Percentiles rank a stretch among this genome's conserved stretches.
These are phyloP conservation scores for Campylomormyrus tamandua DNA, from an alignment of 2,113 vertebrate genomes.

Conservation along the genomic window DNA sequence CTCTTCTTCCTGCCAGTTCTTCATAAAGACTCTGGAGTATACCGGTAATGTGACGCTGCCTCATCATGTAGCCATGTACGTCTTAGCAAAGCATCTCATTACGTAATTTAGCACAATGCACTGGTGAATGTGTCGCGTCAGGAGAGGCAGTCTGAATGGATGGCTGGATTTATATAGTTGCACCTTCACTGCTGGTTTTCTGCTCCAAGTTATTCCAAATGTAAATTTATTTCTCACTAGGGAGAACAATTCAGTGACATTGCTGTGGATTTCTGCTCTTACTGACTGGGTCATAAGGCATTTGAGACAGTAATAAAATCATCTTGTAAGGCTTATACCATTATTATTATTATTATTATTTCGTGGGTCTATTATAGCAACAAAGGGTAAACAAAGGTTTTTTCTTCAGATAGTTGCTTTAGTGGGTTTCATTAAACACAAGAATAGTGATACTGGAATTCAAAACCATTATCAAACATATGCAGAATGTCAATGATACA, in stretches of 20 bases:
- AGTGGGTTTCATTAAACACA: not conserved
- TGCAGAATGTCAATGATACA: not conserved
- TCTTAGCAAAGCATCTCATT: not conserved
- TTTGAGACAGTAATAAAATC: not conserved
- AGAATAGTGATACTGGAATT: not conserved
- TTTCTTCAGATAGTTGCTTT: not conserved
- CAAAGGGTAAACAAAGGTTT: not conserved
- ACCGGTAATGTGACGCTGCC: not conserved
- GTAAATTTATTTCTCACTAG: not conserved
- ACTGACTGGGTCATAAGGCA: not conserved
- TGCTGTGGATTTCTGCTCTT: not conserved
- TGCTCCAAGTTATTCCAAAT: not conserved
- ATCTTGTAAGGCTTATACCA: not conserved
- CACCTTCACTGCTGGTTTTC: not conserved
- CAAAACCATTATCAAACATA: not conserved
- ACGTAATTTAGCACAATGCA: not conserved
- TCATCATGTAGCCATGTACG: not conserved
- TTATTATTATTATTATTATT: not conserved
- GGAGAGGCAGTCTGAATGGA: not conserved
- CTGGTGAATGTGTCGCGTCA: not conserved
- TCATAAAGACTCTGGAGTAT: slow-evolving; percentile 16
- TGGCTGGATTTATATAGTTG: not conserved
- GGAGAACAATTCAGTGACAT: not conserved
- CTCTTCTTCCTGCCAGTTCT: slow-evolving; percentile 18
- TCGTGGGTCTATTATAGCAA: not conserved